Evolutionary conservation across 2,888 invertebrate species (phyloP).

Genomic region (Eupithecia centaureata): DNA sequence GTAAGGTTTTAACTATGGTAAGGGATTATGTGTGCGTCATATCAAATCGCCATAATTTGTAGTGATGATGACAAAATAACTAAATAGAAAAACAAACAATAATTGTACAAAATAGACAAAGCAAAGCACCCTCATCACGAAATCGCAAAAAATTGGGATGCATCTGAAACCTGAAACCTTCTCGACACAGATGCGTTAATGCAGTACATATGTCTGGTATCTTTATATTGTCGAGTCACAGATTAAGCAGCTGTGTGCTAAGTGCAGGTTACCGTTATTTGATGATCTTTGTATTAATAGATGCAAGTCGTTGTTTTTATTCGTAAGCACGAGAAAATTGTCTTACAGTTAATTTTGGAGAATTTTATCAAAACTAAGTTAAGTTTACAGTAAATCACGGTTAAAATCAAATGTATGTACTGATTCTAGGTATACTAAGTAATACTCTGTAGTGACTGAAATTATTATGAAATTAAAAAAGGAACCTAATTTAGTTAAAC

Average conservation of each 20-base stretch:
- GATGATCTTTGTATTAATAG: slow-evolving; percentile 60
- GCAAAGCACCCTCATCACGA: slow-evolving; percentile 55
- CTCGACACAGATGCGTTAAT: slow-evolving; percentile 67
- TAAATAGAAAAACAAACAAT: slow-evolving; percentile 18
- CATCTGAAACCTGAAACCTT: slow-evolving; percentile 69
- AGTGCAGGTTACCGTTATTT: slow-evolving; percentile 50
- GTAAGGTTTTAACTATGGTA: not conserved
- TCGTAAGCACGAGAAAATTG: not conserved
- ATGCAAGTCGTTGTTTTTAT: slow-evolving; percentile 53
- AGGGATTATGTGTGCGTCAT: not conserved
- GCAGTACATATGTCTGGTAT: slow-evolving; percentile 65
- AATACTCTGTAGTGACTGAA: not conserved
- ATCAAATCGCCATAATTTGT: not conserved
- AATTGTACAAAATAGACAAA: slow-evolving; percentile 41
- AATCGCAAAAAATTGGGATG: slow-evolving; percentile 53
- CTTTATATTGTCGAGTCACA: slow-evolving; percentile 50
- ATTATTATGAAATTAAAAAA: not conserved
- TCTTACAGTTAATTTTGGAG: not conserved
- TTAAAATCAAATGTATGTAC: not conserved
- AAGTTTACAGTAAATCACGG: not conserved
- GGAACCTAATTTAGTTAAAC: not conserved
- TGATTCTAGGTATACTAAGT: not conserved
- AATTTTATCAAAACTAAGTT: not conserved
- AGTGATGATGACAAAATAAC: not conserved
- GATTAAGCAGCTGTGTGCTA: slow-evolving; percentile 20